Conservation (phyloP, 2,113 vertebrate genomes). For the Thymallus thymallus region DNA sequence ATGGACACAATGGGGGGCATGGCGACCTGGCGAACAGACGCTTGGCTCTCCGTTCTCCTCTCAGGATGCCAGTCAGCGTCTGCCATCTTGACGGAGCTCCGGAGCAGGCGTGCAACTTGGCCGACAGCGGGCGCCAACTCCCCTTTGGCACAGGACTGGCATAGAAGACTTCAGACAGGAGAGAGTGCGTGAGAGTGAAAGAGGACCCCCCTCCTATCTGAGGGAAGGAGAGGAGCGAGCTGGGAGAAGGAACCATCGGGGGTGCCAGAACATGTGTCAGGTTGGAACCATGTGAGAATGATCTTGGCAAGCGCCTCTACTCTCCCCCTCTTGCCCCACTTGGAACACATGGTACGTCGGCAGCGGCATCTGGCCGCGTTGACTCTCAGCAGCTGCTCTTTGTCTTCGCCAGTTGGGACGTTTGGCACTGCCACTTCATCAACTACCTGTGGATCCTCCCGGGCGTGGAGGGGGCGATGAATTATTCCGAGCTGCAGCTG, state of each 20-base stretch:
- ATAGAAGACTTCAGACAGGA: constrained; percentile 41
- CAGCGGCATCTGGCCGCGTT: constrained; percentile 80
- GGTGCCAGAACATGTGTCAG: constrained; percentile 80
- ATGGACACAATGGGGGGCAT: constrained; percentile 20
- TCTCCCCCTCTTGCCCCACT: constrained; percentile 76
- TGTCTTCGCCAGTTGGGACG: constrained; percentile 81
- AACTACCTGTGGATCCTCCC: constrained; percentile 84
- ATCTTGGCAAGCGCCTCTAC: constrained; percentile 73
- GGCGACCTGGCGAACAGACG: constrained; percentile 37
- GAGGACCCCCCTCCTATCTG: constrained; percentile 9
- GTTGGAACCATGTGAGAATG: constrained; percentile 80
- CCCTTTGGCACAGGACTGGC: constrained; percentile 51
- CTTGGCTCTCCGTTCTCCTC: constrained; percentile 40
- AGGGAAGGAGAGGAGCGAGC: constrained; percentile 36
- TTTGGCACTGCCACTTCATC: constrained; percentile 85
- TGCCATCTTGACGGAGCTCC: constrained; percentile 51
- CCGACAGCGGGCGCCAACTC: constrained; percentile 73
- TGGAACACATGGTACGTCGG: constrained; percentile 82
- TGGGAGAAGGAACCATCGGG: constrained; percentile 68
- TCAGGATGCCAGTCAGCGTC: constrained; percentile 42
- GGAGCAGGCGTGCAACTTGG: constrained; percentile 52
- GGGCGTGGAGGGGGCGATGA: constrained; percentile 73
- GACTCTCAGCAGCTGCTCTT: constrained; percentile 83
- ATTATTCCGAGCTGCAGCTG: constrained; percentile 79
- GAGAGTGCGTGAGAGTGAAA: constrained; percentile 53